These are phyloP conservation scores for Ptilonorhynchus violaceus DNA, from an alignment of 2,113 vertebrate genomes.

Conservation along the genomic window DNA sequence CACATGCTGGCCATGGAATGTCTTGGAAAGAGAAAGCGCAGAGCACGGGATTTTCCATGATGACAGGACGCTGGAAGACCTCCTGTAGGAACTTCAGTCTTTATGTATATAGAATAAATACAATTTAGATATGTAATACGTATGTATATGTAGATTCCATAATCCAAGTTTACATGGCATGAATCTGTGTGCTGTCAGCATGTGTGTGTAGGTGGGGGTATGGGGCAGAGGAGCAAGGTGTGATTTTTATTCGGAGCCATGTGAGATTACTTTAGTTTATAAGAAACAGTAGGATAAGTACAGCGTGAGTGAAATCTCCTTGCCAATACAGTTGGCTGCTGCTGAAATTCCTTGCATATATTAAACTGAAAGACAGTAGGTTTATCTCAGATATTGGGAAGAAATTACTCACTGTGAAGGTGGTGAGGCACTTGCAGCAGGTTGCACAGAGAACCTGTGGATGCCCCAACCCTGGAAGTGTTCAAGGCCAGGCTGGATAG, in stretches of 20 bases:
- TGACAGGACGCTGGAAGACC: background rate
- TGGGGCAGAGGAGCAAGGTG: background rate
- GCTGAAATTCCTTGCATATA: background rate
- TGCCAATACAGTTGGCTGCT: background rate
- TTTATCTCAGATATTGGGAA: background rate
- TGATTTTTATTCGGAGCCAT: background rate
- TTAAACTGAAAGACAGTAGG: background rate
- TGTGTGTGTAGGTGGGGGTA: background rate
- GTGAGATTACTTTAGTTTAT: background rate
- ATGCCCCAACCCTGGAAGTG: background rate
- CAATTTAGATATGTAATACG: background rate
- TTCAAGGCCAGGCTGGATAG: background rate
- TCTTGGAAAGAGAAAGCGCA: background rate
- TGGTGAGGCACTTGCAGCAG: background rate
- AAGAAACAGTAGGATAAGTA: background rate
- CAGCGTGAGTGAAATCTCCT: background rate
- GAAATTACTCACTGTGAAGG: background rate
- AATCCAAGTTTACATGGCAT: background rate
- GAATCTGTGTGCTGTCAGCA: background rate
- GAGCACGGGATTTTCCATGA: background rate
- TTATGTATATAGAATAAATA: background rate
- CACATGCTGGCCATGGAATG: rapidly evolving
- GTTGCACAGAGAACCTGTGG: background rate
- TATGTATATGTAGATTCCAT: background rate
- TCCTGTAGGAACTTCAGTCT: background rate